A percentile compares a stretch with the other conserved stretches of the same genome.
phyloP scores from a whole-genome alignment of 2,888 invertebrate species.

The Drosophila putrida region DNA sequence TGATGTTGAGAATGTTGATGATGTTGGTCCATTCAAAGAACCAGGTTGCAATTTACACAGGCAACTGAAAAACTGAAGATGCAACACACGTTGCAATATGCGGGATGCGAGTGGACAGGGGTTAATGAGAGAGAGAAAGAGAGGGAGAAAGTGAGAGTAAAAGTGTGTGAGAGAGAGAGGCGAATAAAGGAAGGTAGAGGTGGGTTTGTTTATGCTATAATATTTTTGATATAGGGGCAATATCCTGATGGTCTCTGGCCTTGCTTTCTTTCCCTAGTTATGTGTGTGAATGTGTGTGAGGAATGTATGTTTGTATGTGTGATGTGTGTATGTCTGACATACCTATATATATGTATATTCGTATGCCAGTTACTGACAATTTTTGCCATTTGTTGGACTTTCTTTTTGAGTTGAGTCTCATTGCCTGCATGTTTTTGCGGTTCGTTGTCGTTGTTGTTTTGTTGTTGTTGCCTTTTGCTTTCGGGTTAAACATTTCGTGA shows the following conservation, averaged over 20 bases:
- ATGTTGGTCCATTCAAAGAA: constrained; percentile 50
- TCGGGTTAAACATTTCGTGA: constrained; percentile 79
- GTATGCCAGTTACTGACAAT: constrained; percentile 33
- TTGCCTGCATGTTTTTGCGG: constrained; percentile 57
- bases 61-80: constrained; percentile 4
- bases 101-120: constrained; percentile 38
- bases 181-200: not conserved
- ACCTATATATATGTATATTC: constrained; percentile 8
- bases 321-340: constrained; percentile 6
- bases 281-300: not conserved
- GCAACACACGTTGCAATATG: constrained; percentile 33
- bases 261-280: not conserved
- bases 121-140: constrained; percentile 21
- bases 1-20: constrained; percentile 15
- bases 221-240: constrained; percentile 47
- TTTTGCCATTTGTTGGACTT: constrained; percentile 61
- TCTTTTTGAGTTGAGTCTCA: constrained; percentile 46
- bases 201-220: not conserved
- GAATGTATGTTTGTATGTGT: not conserved
- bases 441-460: constrained; percentile 37
- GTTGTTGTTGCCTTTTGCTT: constrained; percentile 38
- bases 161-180: not conserved
- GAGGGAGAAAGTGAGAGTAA: not conserved
- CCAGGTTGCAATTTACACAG: constrained; percentile 30
- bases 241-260: constrained; percentile 30